Evolutionary conservation across 92 coral and sea anemone species (phyloP).

Genomic region (Zoanthus sociatus): DNA sequence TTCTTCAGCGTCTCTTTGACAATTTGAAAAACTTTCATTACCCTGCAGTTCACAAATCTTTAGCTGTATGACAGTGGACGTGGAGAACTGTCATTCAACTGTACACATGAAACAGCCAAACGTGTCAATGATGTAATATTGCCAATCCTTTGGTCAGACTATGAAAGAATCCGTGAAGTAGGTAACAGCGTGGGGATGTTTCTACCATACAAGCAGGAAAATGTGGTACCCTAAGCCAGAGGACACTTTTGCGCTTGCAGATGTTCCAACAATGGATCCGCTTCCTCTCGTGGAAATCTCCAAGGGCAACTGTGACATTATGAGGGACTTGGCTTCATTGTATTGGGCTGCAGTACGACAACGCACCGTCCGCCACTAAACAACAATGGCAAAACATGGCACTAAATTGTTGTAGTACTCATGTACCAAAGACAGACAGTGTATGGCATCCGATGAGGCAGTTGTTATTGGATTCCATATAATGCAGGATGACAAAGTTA

Average conservation of each 20-base stretch:
- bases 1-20: slow-evolving; percentile 25
- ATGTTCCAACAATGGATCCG: slow-evolving; percentile 56
- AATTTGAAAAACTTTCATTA: background rate
- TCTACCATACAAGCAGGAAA: slow-evolving; percentile 69
- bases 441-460: slow-evolving; percentile 11
- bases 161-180: slow-evolving; percentile 71
- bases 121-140: slow-evolving; percentile 59
- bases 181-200: slow-evolving; percentile 61
- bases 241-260: slow-evolving; percentile 48
- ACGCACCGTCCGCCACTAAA: slow-evolving; percentile 42
- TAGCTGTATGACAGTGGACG: too few species aligned
- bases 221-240: slow-evolving; percentile 74
- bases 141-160: slow-evolving; percentile 57
- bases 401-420: slow-evolving; percentile 39
- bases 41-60: slow-evolving; percentile 30
- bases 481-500: background rate
- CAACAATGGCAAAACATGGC: slow-evolving; percentile 27
- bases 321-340: slow-evolving; percentile 56
- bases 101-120: slow-evolving; percentile 66
- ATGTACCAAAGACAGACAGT: slow-evolving; percentile 44
- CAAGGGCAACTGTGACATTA: slow-evolving; percentile 39
- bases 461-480: background rate
- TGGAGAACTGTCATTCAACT: slow-evolving; percentile 35
- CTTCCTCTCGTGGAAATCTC: slow-evolving; percentile 52
- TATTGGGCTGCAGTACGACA: slow-evolving; percentile 67